Evolutionary conservation across 2,888 invertebrate genomes (phyloP).

Genomic region (Harpalus rubripes): DNA sequence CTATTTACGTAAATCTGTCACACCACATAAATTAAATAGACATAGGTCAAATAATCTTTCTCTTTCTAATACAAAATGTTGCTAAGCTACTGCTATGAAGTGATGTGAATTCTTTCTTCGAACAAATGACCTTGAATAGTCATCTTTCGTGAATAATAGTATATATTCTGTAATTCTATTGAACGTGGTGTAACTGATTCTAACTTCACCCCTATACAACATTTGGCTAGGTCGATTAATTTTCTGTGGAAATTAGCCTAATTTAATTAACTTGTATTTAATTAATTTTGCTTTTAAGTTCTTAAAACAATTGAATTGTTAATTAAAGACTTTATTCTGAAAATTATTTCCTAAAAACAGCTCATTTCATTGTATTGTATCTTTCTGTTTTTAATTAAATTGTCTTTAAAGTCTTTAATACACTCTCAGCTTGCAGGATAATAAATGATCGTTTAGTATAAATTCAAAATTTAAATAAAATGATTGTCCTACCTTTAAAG

Average conservation of each 20-base stretch:
- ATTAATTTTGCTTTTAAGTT: slow-evolving; percentile 20
- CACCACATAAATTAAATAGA: too few relatives aligned
- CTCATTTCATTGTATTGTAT: neutral
- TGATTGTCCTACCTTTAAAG: neutral
- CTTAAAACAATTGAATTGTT: slow-evolving; percentile 30
- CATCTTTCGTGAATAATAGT: too few relatives aligned
- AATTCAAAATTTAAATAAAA: neutral
- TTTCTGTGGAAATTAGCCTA: neutral
- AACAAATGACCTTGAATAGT: too few relatives aligned
- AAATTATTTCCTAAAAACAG: neutral
- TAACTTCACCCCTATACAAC: neutral
- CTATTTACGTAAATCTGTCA: too few relatives aligned
- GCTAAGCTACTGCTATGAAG: too few relatives aligned
- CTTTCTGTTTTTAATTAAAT: neutral
- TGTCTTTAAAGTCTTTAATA: neutral
- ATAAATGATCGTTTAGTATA: neutral
- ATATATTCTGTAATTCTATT: neutral
- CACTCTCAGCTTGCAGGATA: neutral
- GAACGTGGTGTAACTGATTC: neutral
- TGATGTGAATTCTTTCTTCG: too few relatives aligned
- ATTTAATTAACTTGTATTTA: slow-evolving; percentile 23
- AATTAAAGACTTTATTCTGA: slow-evolving; percentile 14
- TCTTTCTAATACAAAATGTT: too few relatives aligned
- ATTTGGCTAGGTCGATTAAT: slow-evolving; percentile 6
- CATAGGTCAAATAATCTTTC: too few relatives aligned